Evolutionary conservation across 2,797 vertebrate genomes (phyloP).

Genomic region (Lepidocolaptes lacrymiger): DNA sequence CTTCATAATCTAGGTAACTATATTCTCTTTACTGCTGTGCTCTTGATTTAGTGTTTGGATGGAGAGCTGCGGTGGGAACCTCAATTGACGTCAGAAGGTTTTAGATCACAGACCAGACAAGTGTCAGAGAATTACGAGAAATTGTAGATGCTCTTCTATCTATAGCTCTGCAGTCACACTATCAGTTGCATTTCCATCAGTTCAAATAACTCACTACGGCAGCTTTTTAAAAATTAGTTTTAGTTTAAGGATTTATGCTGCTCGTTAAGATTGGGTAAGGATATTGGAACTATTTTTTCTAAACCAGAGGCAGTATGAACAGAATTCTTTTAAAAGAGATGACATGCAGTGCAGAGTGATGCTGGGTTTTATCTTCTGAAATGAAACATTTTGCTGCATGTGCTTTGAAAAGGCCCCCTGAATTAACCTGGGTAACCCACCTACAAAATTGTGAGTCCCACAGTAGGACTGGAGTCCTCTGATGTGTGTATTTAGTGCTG

Average conservation of each 20-base stretch:
- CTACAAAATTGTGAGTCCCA: not conserved
- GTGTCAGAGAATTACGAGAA: slow-evolving; percentile 37
- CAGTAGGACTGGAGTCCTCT: not conserved
- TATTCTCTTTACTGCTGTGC: not conserved
- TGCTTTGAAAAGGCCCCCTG: not conserved
- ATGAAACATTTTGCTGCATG: not conserved
- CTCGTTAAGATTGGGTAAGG: not conserved
- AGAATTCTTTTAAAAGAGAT: not conserved
- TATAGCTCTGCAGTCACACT: slow-evolving; percentile 28
- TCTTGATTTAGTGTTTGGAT: not conserved
- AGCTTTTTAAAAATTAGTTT: slow-evolving; percentile 32
- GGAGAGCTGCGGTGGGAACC: not conserved
- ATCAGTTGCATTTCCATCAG: not conserved
- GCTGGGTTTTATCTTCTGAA: not conserved
- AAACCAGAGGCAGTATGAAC: not conserved
- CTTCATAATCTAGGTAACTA: not conserved
- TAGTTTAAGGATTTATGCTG: slow-evolving; percentile 3
- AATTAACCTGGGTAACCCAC: not conserved
- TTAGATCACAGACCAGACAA: slow-evolving; percentile 60
- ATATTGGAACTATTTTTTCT: not conserved
- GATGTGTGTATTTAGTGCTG: not conserved
- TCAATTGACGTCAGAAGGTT: slow-evolving; percentile 50
- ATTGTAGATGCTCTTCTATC: not conserved
- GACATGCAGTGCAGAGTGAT: not conserved
- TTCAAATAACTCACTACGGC: not conserved